Evolutionary conservation across 2,113 vertebrate genomes (phyloP).

Genomic region (Clupea harengus): DNA sequence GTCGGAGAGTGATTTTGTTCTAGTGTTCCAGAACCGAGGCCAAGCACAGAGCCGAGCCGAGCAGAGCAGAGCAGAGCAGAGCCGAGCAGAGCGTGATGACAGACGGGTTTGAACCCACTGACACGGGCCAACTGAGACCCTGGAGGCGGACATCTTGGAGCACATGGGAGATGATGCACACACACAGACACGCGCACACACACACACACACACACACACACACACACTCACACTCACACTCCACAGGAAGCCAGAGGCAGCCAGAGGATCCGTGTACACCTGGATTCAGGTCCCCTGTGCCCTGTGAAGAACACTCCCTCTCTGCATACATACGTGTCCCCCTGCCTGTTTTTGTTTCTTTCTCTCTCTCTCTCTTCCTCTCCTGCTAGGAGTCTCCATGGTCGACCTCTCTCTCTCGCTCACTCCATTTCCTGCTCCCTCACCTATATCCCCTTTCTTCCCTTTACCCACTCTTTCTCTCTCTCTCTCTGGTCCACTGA

Average conservation of each 20-base stretch:
- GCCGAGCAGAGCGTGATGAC: not conserved
- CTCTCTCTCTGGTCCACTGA: no score
- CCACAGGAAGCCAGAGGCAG: slow-evolving; percentile 37
- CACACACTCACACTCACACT: not conserved
- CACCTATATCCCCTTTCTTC: slow-evolving; percentile 36
- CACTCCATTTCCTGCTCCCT: slow-evolving; percentile 14
- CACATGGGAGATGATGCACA: slow-evolving; percentile 1
- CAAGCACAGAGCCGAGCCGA: not conserved
- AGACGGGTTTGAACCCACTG: slow-evolving; percentile 24
- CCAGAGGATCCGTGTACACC: slow-evolving; percentile 35
- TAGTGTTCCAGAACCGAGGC: not conserved
- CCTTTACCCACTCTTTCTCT: slow-evolving; percentile 11
- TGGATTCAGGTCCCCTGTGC: slow-evolving; percentile 42
- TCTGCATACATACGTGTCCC: slow-evolving; percentile 44
- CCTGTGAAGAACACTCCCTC: slow-evolving; percentile 43
- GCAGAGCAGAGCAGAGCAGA: not conserved
- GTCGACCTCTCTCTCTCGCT: not conserved
- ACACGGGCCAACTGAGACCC: slow-evolving; percentile 38
- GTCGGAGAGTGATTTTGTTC: not conserved
- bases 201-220: not conserved
- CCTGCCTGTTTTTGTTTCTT: slow-evolving; percentile 33
- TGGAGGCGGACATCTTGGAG: slow-evolving; percentile 6
- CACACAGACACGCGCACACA: slow-evolving; percentile 27
- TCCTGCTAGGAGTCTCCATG: slow-evolving; percentile 26
- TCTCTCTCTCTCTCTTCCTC: slow-evolving; percentile 26